Evolutionary conservation across 2,888 invertebrate genomes (phyloP).

Genomic region (Spodoptera exigua): DNA sequence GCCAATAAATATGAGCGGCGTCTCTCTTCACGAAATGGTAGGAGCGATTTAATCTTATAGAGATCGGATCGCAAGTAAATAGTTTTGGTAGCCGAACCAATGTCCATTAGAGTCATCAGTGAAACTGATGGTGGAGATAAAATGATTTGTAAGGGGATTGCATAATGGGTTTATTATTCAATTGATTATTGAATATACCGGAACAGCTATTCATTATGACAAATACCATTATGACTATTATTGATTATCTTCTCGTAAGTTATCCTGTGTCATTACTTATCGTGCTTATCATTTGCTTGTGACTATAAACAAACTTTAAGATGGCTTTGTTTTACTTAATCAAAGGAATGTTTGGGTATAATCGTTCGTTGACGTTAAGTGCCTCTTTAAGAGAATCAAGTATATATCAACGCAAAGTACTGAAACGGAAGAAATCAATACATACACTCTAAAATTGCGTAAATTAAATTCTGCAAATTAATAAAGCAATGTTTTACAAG

Average conservation of each 20-base stretch:
- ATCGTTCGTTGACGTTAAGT: too few species aligned
- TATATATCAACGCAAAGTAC: too few species aligned
- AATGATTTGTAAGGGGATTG: conserved; percentile 66
- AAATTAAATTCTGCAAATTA: conserved; percentile 23
- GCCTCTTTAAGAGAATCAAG: too few species aligned
- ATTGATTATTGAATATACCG: conserved; percentile 65
- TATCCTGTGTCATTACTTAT: conserved; percentile 50
- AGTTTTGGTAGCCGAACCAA: conserved; percentile 64
- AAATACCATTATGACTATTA: conserved; percentile 57
- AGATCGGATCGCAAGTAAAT: conserved; percentile 62
- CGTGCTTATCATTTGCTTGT: conserved; percentile 28
- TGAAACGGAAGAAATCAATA: too few species aligned
- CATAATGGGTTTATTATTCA: conserved; percentile 68
- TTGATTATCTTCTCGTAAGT: conserved; percentile 53
- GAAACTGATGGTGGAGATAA: conserved; percentile 68
- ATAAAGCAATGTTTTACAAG: conserved; percentile 15
- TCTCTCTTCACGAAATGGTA: conserved; percentile 47
- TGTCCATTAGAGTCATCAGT: conserved; percentile 68
- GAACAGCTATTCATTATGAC: conserved; percentile 63
- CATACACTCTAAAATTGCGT: neutral
- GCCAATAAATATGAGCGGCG: conserved; percentile 41
- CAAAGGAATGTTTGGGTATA: conserved; percentile 8
- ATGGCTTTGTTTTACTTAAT: conserved; percentile 6
- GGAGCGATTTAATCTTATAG: conserved; percentile 54
- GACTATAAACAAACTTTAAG: conserved; percentile 26